phyloP scores from a whole-genome alignment of 2,888 invertebrate species.

The Shargacucullia verbasci region DNA sequence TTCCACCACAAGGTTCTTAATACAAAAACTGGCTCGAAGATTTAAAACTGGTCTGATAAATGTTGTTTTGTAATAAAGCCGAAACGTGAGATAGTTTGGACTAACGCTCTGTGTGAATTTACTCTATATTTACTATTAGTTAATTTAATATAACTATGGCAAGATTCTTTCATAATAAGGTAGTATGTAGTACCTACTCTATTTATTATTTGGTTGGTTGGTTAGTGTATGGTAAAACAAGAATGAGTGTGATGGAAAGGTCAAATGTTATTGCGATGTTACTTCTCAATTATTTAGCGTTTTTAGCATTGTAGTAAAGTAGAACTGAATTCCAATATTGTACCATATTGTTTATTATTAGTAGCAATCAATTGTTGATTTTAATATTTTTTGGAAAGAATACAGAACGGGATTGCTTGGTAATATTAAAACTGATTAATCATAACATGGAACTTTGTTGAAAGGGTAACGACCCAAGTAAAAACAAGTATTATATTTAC shows the following conservation, averaged over 20 bases:
- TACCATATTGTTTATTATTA: too few relatives aligned
- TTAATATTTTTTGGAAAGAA: conserved; percentile 7
- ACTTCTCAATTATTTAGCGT: conserved; percentile 51
- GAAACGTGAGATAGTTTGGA: too few relatives aligned
- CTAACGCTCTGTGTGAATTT: too few relatives aligned
- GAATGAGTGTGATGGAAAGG: conserved; percentile 30
- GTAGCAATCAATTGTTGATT: background rate
- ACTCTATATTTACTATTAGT: too few relatives aligned
- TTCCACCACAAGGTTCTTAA: too few relatives aligned
- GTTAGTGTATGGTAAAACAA: conserved; percentile 28
- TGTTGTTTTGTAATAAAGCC: too few relatives aligned
- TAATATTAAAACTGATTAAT: background rate
- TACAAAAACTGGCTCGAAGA: too few relatives aligned
- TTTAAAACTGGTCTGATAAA: too few relatives aligned
- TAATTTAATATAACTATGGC: too few relatives aligned
- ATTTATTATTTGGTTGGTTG: conserved; percentile 39
- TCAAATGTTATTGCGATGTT: conserved; percentile 56
- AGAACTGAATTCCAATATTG: conserved; percentile 29
- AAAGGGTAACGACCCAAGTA: background rate
- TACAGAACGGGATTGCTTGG: background rate
- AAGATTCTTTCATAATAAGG: too few relatives aligned
- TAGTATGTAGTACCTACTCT: background rate
- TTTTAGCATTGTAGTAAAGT: conserved; percentile 53
- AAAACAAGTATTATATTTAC: background rate
- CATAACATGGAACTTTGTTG: too few relatives aligned